A percentile compares a stretch with the other conserved stretches of the same genome.
Conservation (phyloP, 2,113 vertebrate species). For the Lathamus discolor region DNA sequence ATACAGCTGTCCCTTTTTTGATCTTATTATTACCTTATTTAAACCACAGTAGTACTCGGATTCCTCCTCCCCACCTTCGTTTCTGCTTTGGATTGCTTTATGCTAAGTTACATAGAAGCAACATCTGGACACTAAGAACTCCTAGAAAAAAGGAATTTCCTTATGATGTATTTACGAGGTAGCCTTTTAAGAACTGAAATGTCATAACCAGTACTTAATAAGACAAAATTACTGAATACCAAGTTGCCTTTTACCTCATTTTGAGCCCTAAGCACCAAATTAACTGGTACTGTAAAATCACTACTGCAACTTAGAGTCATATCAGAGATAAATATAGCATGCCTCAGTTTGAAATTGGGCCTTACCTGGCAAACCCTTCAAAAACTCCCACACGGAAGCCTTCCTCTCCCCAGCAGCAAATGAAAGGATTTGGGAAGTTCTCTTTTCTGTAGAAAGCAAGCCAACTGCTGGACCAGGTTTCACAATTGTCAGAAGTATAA, state of each 20-base stretch:
- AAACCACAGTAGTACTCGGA: neutral
- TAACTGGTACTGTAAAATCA: neutral
- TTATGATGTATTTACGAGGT: neutral
- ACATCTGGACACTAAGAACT: neutral
- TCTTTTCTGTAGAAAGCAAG: neutral
- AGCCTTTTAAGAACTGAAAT: neutral
- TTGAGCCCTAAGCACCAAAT: neutral
- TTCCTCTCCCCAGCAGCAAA: neutral
- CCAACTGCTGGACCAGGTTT: neutral
- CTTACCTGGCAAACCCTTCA: neutral
- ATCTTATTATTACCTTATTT: neutral
- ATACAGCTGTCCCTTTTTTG: neutral
- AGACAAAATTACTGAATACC: neutral
- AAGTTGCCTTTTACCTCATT: neutral
- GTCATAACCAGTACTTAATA: neutral
- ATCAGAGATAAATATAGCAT: constrained; percentile 19
- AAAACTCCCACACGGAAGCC: neutral
- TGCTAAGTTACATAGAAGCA: neutral
- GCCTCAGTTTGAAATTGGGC: neutral
- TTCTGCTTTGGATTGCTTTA: neutral
- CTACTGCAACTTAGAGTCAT: neutral
- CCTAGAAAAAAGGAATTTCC: neutral
- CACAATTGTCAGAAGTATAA: neutral
- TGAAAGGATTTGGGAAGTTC: neutral
- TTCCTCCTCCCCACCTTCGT: neutral